Evolutionary conservation across 2,797 vertebrate genomes (phyloP), one percentile per base, ranked within the genome.

Genomic region (Vireo griseus): DNA sequence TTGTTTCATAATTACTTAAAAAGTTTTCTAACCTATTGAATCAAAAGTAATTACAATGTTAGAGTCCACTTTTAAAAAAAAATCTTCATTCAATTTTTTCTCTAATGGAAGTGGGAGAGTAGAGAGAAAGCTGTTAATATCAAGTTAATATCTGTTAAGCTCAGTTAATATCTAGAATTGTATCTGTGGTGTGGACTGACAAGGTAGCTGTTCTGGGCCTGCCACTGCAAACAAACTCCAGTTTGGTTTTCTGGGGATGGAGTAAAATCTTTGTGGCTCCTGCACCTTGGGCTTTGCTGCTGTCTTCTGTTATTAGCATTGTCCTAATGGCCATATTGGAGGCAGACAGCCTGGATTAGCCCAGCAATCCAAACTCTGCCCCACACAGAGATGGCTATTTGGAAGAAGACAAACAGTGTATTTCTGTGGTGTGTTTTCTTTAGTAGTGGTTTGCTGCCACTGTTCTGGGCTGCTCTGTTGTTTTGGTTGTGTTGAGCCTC

Each of bases 401-500:
- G 50, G 48, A 61, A 47, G 28, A 25, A 50, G 35, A 10, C 16
- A 40, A 24, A 5, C 33, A 11, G 11, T 9, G 13, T 15, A 3
- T 80, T 67, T 15, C 18, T n/a, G 29, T 31, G n/a, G 5, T 42
- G 62, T 51, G 17, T 61, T 86, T 74, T 75, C 0, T 0, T 2
- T 25, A 22, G 16, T 11, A 26, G n/a, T 11, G 18, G 20, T 57
- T 93, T 75, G 18, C 31, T 69, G 2, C 52, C 4, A 35, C 37
- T 63, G 0, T 28, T 54, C 45, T n/a, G 33, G 40, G 29, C 24
- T 82, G 26, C 37, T 84, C 19, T 20, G 25, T 44, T 48, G 16
- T 6, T 47, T 75, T 35, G 61, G 26, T 35, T 5, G 0, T 8
- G 37, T 22, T 3, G 1, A 39, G 21, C 11, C 22, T 59, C 22